Base-by-base conservation (phyloP, 2,113 vertebrate species). In the Stictonetta naevosa region DNA sequence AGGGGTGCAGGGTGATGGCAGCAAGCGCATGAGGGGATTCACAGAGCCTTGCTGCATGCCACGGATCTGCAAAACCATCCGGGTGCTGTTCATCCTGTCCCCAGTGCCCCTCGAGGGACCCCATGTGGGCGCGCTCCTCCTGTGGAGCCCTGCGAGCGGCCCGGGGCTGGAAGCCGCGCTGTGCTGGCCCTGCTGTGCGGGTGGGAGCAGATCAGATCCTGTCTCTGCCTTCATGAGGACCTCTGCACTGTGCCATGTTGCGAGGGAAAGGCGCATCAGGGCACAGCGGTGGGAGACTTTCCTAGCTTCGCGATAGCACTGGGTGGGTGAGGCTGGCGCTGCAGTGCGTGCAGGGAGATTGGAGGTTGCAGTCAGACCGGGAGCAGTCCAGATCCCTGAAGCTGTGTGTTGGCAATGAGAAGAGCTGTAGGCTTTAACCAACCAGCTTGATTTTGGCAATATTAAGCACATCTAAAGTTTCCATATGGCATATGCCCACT, bases 281-380 rank as follows among this genome's bases (percentile, higher is more conserved):
- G 25, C 1, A 0, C 13, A 22, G 22, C 13, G 66, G 46, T 50
- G 56, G 38, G 59, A 72, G 64, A 22, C 31, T 44, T 46, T 69
- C 42, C 40, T 0, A 0, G 55, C 31, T 20, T 53, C 3, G 0
- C 0, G 3, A 31, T 19, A 40, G 38, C 1, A 0, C n/a, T 66
- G 78, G 31, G 56, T 26, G 40, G 12, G 44, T 8, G 79, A 66
- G 21, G 8, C 33, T 40, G 3, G 2, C 38, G 20, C 9, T 11
- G 21, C 19, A 31, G 46, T 48, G 15, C 10, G 17, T 7, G 3
- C 8, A 5, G 1, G 53, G 62, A 62, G 62, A 17, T 44, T 82
- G 55, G 77, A 55, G 76, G 62, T 42, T 23, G 12, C 15, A 52
- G 84, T 31, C 50, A 76, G 58, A n/a, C 12, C 25, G 33, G 42